phyloP scores from a whole-genome alignment of 2,888 invertebrate genomes.

The Noctua pronuba region DNA sequence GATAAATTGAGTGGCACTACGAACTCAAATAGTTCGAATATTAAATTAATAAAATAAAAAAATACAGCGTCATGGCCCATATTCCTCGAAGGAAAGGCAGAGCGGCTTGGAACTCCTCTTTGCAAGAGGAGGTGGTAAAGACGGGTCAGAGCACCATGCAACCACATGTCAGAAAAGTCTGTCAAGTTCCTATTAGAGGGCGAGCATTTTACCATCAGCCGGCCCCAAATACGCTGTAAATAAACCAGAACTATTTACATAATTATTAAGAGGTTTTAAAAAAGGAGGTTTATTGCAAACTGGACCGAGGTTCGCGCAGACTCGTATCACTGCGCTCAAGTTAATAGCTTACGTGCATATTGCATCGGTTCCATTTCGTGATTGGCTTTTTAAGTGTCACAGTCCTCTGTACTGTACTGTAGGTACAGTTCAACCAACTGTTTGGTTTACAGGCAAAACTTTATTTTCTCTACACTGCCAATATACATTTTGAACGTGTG shows the following conservation, averaged over 20 bases:
- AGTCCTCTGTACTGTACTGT: slow-evolving; percentile 40
- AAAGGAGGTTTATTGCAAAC: slow-evolving; percentile 46
- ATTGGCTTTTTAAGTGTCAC: slow-evolving; percentile 74
- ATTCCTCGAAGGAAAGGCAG: neutral
- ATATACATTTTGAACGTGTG: neutral
- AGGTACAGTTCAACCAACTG: slow-evolving; percentile 6
- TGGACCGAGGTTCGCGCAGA: slow-evolving; percentile 23
- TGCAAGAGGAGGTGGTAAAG: neutral
- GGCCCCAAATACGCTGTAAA: neutral
- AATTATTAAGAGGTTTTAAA: slow-evolving; percentile 61
- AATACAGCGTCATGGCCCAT: neutral
- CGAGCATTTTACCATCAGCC: neutral
- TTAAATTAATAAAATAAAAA: neutral
- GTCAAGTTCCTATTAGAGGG: neutral
- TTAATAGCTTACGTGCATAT: slow-evolving; percentile 78
- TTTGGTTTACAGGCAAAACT: neutral
- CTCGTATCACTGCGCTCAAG: slow-evolving; percentile 57
- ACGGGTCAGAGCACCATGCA: neutral
- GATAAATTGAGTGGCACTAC: neutral
- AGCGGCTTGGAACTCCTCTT: neutral
- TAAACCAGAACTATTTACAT: slow-evolving; percentile 29
- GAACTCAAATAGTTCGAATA: neutral
- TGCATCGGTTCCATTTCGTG: slow-evolving; percentile 75
- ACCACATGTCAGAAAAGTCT: neutral
- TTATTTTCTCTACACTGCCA: neutral